phyloP scores from a whole-genome alignment of 2,113 vertebrate genomes.

The Peromyscus polionotus region DNA sequence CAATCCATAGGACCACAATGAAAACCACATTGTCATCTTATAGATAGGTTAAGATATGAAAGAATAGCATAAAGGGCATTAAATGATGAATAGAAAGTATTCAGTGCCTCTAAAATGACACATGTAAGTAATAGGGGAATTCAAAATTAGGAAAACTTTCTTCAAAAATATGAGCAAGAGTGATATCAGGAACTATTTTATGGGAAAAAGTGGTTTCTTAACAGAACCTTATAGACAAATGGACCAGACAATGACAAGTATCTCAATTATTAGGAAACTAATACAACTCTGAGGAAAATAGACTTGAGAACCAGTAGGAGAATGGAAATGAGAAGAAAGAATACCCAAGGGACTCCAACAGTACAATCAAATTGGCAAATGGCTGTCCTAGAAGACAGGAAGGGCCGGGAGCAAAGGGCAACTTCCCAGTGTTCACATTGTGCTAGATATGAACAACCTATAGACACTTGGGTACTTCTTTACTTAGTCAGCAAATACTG shows the following conservation, averaged over 20 bases:
- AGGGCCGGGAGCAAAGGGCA: background rate
- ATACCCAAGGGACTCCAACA: background rate
- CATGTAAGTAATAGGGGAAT: background rate
- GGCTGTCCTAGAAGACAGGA: background rate
- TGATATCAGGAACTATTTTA: background rate
- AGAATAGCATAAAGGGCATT: background rate
- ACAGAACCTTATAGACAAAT: background rate
- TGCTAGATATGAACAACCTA: background rate
- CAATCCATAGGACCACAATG: background rate
- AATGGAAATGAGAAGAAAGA: conserved; percentile 1
- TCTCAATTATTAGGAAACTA: background rate
- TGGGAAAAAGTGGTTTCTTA: background rate
- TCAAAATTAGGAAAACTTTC: conserved; percentile 37
- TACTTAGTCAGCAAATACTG: conserved; percentile 9
- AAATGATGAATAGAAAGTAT: conserved; percentile 3
- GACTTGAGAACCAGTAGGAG: background rate
- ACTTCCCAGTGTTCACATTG: background rate
- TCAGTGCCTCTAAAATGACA: background rate
- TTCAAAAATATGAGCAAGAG: background rate
- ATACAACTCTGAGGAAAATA: conserved; percentile 21
- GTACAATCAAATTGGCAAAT: background rate
- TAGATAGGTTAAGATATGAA: background rate
- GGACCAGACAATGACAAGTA: background rate
- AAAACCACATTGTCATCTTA: background rate
- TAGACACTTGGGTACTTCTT: background rate